Evolutionary conservation across 1,140 invertebrate genomes (phyloP).

Genomic region (Drosophila rufa): DNA sequence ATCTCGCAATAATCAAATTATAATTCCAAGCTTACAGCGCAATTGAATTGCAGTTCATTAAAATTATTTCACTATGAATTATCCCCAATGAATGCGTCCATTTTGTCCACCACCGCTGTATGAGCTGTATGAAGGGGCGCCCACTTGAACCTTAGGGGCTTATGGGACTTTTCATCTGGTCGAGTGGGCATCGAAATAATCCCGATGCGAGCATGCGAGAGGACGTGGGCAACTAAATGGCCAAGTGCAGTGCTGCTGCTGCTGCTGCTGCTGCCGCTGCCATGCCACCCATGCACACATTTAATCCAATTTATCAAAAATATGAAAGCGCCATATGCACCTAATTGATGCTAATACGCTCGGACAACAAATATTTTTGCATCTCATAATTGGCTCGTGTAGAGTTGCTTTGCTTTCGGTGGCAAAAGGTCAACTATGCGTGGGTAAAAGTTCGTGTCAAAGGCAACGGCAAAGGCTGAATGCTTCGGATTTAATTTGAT

Average conservation of each 20-base stretch:
- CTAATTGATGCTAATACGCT: slow-evolving; percentile 14
- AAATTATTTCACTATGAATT: slow-evolving; percentile 17
- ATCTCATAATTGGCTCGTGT: slow-evolving; percentile 12
- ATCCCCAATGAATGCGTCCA: slow-evolving; percentile 7
- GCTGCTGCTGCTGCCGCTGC: neutral
- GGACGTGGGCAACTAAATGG: neutral
- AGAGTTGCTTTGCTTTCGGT: neutral
- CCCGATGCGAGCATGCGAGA: neutral
- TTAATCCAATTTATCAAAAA: slow-evolving; percentile 17
- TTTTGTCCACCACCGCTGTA: neutral
- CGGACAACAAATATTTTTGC: slow-evolving; percentile 13
- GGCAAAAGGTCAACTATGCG: neutral
- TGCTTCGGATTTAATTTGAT: slow-evolving; percentile 3
- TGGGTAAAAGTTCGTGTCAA: neutral
- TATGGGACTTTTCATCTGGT: neutral
- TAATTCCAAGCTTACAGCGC: neutral
- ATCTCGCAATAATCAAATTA: slow-evolving; percentile 11
- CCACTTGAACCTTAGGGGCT: slow-evolving; percentile 2
- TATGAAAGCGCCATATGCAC: neutral
- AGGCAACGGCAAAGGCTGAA: too few relatives aligned
- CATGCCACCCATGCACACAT: slow-evolving; percentile 3
- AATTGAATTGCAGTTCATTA: slow-evolving; percentile 9
- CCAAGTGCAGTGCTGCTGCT: neutral
- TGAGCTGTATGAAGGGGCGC: neutral
- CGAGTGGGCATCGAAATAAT: slow-evolving; percentile 5